phyloP scores from a whole-genome alignment of 2,888 invertebrate genomes.

The Drymonia ruficornis region DNA sequence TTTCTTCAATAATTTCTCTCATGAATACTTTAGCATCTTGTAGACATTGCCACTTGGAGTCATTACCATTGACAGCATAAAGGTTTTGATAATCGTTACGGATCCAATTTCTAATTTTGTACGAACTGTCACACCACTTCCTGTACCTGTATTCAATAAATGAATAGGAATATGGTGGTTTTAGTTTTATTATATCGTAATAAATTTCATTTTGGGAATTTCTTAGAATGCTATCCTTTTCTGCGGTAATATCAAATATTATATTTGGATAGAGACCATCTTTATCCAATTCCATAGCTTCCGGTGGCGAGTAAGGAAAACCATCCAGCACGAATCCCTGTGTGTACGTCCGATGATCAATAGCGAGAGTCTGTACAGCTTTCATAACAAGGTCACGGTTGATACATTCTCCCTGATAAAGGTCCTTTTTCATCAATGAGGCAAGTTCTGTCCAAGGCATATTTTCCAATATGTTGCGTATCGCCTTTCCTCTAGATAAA shows the following conservation, averaged over 20 bases:
- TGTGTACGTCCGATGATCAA: conserved; percentile 74
- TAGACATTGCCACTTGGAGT: conserved; percentile 84
- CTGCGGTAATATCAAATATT: conserved; percentile 79
- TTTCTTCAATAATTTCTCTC: conserved; percentile 62
- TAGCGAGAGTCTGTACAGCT: conserved; percentile 79
- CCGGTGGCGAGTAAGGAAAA: conserved; percentile 81
- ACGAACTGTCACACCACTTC: conserved; percentile 65
- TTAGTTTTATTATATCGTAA: conserved; percentile 54
- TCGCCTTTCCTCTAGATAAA: conserved; percentile 81
- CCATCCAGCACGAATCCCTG: conserved; percentile 87
- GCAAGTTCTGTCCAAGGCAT: conserved; percentile 82
- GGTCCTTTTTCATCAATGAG: conserved; percentile 57
- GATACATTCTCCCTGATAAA: conserved; percentile 72
- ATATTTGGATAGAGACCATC: conserved; percentile 84
- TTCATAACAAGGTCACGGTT: conserved; percentile 73
- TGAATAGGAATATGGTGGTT: conserved; percentile 61
- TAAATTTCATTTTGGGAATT: conserved; percentile 70
- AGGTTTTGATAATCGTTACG: conserved; percentile 83
- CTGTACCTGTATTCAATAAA: conserved; percentile 72
- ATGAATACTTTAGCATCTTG: conserved; percentile 65
- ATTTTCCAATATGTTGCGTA: conserved; percentile 76
- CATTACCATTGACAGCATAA: conserved; percentile 71
- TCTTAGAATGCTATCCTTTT: conserved; percentile 58
- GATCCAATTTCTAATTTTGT: conserved; percentile 76
- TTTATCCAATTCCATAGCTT: conserved; percentile 76